A percentile compares a stretch with the other conserved stretches of the same genome.
Conservation (phyloP, 2,113 vertebrate species). For the Chrysemys picta region DNA sequence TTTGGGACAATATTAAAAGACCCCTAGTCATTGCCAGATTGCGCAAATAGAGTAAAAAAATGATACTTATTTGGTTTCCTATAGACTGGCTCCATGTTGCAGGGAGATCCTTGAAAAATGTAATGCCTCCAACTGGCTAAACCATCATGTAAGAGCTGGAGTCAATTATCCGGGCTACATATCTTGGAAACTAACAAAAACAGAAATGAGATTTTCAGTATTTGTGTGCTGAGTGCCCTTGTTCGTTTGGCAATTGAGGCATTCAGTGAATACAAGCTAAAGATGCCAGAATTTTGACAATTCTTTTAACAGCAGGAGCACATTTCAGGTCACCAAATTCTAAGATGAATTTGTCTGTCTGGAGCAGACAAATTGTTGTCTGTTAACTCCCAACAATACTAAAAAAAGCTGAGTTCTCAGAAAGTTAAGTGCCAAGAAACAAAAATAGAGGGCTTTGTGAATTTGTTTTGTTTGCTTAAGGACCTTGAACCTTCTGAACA, state of each 20-base stretch:
- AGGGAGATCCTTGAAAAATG: neutral
- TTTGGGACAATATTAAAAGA: neutral
- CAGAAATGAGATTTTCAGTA: neutral
- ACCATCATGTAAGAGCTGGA: neutral
- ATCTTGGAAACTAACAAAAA: neutral
- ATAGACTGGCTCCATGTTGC: rapidly evolving
- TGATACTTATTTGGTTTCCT: rapidly evolving
- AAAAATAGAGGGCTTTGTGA: neutral
- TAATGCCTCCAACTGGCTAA: neutral
- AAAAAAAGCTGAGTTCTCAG: neutral
- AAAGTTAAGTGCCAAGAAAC: neutral
- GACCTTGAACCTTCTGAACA: neutral
- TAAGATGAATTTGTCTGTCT: neutral
- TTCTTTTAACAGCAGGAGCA: neutral
- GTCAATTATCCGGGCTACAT: neutral
- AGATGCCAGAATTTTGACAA: neutral
- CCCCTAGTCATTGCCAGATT: neutral
- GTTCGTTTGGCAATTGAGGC: neutral
- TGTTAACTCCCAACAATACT: neutral
- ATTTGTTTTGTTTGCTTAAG: neutral
- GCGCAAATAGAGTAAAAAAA: neutral
- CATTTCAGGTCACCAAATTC: neutral
- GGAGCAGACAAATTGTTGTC: too few relatives aligned
- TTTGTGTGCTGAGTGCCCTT: neutral
- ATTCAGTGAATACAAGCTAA: neutral